Base-by-base conservation (phyloP, 1,140 invertebrate species). In the Bombyx mandarina region DNA sequence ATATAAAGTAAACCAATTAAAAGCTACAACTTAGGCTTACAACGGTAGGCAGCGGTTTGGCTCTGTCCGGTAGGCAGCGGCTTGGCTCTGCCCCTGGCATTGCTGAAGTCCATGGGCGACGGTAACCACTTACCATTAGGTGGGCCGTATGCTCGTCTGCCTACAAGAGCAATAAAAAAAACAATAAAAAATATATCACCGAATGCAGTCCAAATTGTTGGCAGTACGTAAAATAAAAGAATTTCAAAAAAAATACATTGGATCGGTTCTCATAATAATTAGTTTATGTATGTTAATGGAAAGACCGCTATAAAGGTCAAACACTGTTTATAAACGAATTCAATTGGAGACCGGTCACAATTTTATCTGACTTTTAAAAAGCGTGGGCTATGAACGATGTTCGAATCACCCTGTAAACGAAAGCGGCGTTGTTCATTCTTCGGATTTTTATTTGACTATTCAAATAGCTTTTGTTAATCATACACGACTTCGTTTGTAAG, bases 251-350 rank as follows among this genome's bases (percentile, higher is more conserved):
- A 69, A 61, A 61, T 64, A 67, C 50, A 58, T 18, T 63, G 45
- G 42, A 49, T 52, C 52, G 56, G 44, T 52, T 62, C 45, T 59
- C 46, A 54, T 58, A 58, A 62, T 51, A 61, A 66, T 67, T 57
- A 61, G 57, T 70, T 66, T 63, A 59, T 68, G 49, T 56, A 65
- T 65, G 64, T 63, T 58, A 69, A 64, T 66, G 56, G 58, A 60
- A 61, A 60, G 47, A 59, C 10, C 44, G 62, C 55, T 60, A 46
- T 56, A 62, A 56, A 63, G 58, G 57, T 65, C 56, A 67, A 67
- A 57, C 43, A 56, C 53, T 61, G 46, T 65, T 61, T 57, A 57
- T 60, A 60, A 66, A 66, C 46, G 55, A 60, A 66, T 61, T 57
- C 54, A 57, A 56, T 62, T 45, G 52, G 46, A 53, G 47, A 46